Base-by-base conservation (phyloP, 2,888 invertebrate genomes). In the Conus canariensis region DNA sequence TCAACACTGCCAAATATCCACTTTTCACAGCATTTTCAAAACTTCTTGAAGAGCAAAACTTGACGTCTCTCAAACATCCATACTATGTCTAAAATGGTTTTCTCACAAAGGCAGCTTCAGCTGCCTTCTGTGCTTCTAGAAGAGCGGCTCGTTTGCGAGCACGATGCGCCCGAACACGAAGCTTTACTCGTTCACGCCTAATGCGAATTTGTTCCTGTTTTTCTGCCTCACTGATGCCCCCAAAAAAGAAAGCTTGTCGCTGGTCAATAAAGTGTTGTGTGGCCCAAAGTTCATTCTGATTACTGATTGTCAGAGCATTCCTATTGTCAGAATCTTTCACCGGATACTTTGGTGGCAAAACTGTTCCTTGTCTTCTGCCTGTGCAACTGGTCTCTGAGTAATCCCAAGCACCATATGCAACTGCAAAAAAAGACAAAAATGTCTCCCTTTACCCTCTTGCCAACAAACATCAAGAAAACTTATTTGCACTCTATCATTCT, bases 121-220 rank as follows among this genome's bases (percentile, higher is more conserved):
- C n/a, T 12, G 70, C 67, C 14, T 30, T 70, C n/a, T 64, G 30
- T 25, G 85, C 89, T 85, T 85, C 83, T 12, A 19, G 67, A 58
- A 56, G 70, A 85, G 89, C 89, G n/a, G 89, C 89, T 70, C 77
- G 70, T 58, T 89, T 89, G 59, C 89, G 89, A 67, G 89, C 89
- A 58, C 89, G 89, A 77, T 89, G 89, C 4, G 89, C 89, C 56
- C 70, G 74, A 25, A 89, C 89, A 59, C 89, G 89, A 22, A 89
- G 89, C 8, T 85, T 83, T 19, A 85, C 85, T 19, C 85, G 67
- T 22, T 89, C 89, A 58, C 89, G 83, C 56, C 89, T 70, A n/a
- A 74, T 59, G 14, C 74, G 85, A 85, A 89, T 58, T 12, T 85
- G 83, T 60, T 89, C 89, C 64, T 8, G 30, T 82, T 88, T 59